Percentiles rank a stretch among this genome's conserved stretches.
Conservation (phyloP, 2,113 vertebrate genomes). For the Cryptomyrus ogoouensis region DNA sequence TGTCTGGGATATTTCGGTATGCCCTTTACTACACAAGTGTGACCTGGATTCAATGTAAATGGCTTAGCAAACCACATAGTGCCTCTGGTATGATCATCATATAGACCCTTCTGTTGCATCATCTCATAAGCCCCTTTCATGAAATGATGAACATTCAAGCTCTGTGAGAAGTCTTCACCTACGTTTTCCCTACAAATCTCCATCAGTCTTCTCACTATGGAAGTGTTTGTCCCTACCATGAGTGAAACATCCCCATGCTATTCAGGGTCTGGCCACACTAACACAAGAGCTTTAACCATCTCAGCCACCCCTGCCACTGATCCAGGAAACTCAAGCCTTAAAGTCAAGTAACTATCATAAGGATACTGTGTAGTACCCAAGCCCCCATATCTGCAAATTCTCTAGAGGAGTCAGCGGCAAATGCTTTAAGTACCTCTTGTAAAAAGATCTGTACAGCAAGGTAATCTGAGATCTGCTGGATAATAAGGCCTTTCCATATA, state of each 20-base stretch:
- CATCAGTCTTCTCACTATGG: not conserved
- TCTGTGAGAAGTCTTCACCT: constrained; percentile 1
- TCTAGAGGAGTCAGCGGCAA: constrained; percentile 20
- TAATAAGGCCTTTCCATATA: constrained; percentile 28
- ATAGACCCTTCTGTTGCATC: not conserved
- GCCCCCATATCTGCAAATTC: constrained; percentile 29
- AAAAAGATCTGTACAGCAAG: constrained; percentile 26
- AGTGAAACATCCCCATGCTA: not conserved
- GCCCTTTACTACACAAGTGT: not conserved
- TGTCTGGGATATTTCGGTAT: not conserved
- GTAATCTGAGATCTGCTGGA: constrained; percentile 29
- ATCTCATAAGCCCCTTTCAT: constrained; percentile 5
- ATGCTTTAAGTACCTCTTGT: constrained; percentile 28
- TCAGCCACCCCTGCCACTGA: constrained; percentile 15
- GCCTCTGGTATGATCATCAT: too few species aligned
- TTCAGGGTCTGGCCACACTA: constrained; percentile 1
- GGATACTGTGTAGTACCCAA: constrained; percentile 20
- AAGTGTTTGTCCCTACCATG: not conserved
- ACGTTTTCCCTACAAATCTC: not conserved
- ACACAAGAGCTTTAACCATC: constrained; percentile 8
- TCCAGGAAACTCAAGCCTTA: constrained; percentile 25
- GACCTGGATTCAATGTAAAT: not conserved
- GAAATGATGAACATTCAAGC: constrained; percentile 9
- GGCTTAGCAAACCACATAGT: constrained; percentile 4
- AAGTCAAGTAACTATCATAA: constrained; percentile 28